phyloP scores from a whole-genome alignment of 2,888 invertebrate genomes.

The Acleris emargana region DNA sequence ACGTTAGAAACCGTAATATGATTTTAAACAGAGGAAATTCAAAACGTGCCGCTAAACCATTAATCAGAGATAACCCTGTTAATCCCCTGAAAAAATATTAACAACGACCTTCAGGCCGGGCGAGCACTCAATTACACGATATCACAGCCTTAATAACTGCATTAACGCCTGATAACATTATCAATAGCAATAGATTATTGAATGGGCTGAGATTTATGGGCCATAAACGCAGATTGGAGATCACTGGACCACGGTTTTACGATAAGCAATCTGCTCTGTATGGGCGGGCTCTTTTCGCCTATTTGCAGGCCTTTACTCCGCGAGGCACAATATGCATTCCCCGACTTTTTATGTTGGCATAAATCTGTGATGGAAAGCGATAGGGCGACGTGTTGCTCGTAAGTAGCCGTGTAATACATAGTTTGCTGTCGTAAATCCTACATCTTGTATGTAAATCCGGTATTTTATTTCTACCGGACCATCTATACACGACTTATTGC shows the following conservation, averaged over 20 bases:
- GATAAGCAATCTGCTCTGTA: slow-evolving; percentile 75
- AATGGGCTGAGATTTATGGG: slow-evolving; percentile 68
- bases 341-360: slow-evolving; percentile 73
- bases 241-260: slow-evolving; percentile 76
- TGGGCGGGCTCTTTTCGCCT: slow-evolving; percentile 52
- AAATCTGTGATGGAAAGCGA: slow-evolving; percentile 72
- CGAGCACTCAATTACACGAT: slow-evolving; percentile 48
- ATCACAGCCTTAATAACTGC: slow-evolving; percentile 49
- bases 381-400: slow-evolving; percentile 52
- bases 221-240: slow-evolving; percentile 79
- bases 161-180: slow-evolving; percentile 72
- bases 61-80: slow-evolving; percentile 17
- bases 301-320: slow-evolving; percentile 62
- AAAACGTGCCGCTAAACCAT: slow-evolving; percentile 17
- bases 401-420: slow-evolving; percentile 52
- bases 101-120: slow-evolving; percentile 5
- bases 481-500: slow-evolving; percentile 38
- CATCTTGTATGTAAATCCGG: slow-evolving; percentile 34
- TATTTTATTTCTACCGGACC: slow-evolving; percentile 37
- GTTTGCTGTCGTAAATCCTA: slow-evolving; percentile 50
- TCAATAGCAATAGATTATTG: slow-evolving; percentile 72
- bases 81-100: slow-evolving; percentile 22
- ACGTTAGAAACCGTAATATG: not conserved
- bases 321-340: slow-evolving; percentile 73
- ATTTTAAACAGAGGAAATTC: not conserved